Conservation (phyloP, 2,797 vertebrate species). For the Garrulus glandarius region DNA sequence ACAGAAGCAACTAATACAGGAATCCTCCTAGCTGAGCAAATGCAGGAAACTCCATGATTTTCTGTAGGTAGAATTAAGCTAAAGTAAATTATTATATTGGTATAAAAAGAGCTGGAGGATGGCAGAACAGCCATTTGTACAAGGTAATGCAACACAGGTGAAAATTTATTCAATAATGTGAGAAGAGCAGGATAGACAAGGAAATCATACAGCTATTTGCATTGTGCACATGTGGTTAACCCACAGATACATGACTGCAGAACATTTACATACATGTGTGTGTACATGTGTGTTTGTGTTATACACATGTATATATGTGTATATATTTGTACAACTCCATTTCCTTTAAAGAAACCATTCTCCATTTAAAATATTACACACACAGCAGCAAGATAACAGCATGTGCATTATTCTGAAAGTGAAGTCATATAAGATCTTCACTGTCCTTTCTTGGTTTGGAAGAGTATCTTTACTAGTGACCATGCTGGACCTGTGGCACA, state of each 20-base stretch:
- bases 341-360: not conserved
- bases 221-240: not conserved
- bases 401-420: not conserved
- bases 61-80: not conserved
- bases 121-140: not conserved
- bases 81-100: not conserved
- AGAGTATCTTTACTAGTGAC: not conserved
- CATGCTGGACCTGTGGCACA: not conserved
- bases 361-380: not conserved
- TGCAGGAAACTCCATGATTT: not conserved
- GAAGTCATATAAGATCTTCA: not conserved
- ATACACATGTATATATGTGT: too few relatives aligned
- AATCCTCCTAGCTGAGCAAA: not conserved
- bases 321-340: not conserved
- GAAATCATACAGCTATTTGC: not conserved
- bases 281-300: rapidly evolving
- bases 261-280: not conserved
- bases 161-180: not conserved
- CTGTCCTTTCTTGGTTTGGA: not conserved
- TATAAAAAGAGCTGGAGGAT: not conserved
- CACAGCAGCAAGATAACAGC: not conserved
- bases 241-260: not conserved
- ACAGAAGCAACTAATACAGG: not conserved
- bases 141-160: not conserved
- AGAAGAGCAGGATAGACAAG: not conserved